Evolutionary conservation across 2,888 invertebrate genomes (phyloP).

Genomic region (Fissipunctia ypsillon): DNA sequence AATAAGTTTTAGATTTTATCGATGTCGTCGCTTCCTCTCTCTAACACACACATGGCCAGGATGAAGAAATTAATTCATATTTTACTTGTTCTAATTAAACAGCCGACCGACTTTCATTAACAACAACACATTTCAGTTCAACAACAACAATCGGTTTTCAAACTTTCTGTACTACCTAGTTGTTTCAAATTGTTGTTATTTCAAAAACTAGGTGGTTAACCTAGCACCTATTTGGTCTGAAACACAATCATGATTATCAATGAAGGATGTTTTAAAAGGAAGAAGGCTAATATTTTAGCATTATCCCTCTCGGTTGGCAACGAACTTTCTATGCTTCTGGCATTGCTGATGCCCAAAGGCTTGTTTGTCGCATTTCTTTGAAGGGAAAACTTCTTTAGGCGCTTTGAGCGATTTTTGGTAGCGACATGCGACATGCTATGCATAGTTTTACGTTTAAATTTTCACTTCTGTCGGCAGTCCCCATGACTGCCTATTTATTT

Average conservation of each 20-base stretch:
- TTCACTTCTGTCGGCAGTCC: no score
- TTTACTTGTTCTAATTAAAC: constrained; percentile 81
- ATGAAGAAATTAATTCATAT: constrained; percentile 86
- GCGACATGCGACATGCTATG: no score
- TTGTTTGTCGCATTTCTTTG: neutral
- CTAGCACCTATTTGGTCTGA: neutral
- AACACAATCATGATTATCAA: neutral
- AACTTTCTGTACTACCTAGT: constrained; percentile 10
- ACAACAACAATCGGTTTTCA: constrained; percentile 23
- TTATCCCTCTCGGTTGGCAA: neutral
- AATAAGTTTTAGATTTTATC: constrained; percentile 26
- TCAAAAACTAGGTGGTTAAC: no score
- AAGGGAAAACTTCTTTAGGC: no score
- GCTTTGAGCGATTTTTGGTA: no score
- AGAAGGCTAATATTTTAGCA: neutral
- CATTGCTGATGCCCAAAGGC: neutral
- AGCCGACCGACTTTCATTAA: constrained; percentile 66
- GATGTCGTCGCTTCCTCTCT: constrained; percentile 58
- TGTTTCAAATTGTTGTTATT: constrained; percentile 26
- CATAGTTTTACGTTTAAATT: no score
- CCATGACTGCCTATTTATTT: no score
- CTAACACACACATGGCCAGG: constrained; percentile 73
- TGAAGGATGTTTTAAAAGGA: neutral
- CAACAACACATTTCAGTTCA: constrained; percentile 29
- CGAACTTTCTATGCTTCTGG: neutral